These are phyloP conservation scores for Neogobius melanostomus DNA, from an alignment of 2,113 vertebrate species.

Conservation along the genomic window DNA sequence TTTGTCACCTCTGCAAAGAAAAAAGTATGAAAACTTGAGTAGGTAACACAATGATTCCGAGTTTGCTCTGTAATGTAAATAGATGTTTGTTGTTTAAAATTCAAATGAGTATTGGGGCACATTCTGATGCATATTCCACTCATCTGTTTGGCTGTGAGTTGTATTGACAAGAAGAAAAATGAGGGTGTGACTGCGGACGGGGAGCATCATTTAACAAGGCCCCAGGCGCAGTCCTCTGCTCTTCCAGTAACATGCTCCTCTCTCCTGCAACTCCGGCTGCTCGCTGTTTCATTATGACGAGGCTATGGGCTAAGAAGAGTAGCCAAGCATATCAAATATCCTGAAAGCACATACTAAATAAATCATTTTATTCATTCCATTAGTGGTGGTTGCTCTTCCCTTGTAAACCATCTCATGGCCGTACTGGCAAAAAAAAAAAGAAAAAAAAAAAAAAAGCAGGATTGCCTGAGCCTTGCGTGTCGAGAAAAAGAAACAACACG, in stretches of 20 bases:
- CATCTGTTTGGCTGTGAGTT: constrained; percentile 48
- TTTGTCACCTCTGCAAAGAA: no score
- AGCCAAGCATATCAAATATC: constrained; percentile 81
- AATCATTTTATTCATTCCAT: constrained; percentile 80
- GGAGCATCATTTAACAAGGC: constrained; percentile 77
- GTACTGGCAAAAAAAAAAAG: constrained; percentile 52
- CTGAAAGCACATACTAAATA: constrained; percentile 77
- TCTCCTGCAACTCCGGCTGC: constrained; percentile 70
- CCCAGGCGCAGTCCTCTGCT: constrained; percentile 63
- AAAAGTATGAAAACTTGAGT: not conserved
- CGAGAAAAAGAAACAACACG: constrained; percentile 19
- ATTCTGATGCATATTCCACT: constrained; percentile 40
- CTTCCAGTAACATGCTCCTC: constrained; percentile 65
- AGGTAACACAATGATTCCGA: not conserved
- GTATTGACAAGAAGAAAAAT: constrained; percentile 75
- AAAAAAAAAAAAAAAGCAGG: constrained; percentile 53
- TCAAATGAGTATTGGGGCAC: constrained; percentile 38
- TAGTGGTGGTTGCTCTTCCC: constrained; percentile 69
- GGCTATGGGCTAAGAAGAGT: constrained; percentile 75
- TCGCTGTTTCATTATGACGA: constrained; percentile 81
- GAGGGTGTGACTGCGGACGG: constrained; percentile 71
- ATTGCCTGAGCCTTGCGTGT: constrained; percentile 38
- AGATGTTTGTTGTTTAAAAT: constrained; percentile 14
- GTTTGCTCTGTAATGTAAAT: not conserved
- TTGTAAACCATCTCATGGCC: constrained; percentile 69